These are phyloP conservation scores for Sycobia sp. DNA, from an alignment of 1,140 invertebrate species.

Conservation along the genomic window DNA sequence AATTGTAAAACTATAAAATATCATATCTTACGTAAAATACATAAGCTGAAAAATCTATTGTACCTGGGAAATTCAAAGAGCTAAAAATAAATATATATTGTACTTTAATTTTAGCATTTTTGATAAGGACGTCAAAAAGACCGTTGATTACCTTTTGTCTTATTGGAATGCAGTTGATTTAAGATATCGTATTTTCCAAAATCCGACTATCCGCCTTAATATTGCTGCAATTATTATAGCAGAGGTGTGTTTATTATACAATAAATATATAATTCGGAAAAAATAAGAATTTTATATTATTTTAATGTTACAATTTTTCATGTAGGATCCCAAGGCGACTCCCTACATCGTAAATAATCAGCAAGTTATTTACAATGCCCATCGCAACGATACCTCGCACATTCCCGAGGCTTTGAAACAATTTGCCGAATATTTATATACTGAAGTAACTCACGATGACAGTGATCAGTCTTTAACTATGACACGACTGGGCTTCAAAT, in stretches of 20 bases:
- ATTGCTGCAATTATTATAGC: constrained; percentile 45
- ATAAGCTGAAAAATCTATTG: constrained; percentile 11
- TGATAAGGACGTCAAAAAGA: background rate
- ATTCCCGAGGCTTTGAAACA: constrained; percentile 39
- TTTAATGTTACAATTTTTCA: too few relatives aligned
- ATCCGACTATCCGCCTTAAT: constrained; percentile 44
- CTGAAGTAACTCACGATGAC: constrained; percentile 29
- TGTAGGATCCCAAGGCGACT: constrained; percentile 42
- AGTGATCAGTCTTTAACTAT: background rate
- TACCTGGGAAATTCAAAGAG: background rate
- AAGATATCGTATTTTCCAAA: constrained; percentile 39
- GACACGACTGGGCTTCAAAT: background rate
- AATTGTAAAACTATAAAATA: too few relatives aligned
- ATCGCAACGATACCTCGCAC: background rate
- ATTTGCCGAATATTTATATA: constrained; percentile 45
- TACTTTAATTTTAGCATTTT: background rate
- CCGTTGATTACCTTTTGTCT: constrained; percentile 40
- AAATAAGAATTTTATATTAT: too few relatives aligned
- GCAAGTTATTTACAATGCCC: too few relatives aligned
- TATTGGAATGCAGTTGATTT: constrained; percentile 49
- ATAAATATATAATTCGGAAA: too few relatives aligned
- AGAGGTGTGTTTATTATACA: constrained; percentile 20
- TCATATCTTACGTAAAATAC: too few relatives aligned
- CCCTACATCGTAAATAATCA: constrained; percentile 42
- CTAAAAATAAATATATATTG: too few relatives aligned